Evolutionary conservation across 2,888 invertebrate genomes (phyloP).

Genomic region (Megalurothrips usitatus): DNA sequence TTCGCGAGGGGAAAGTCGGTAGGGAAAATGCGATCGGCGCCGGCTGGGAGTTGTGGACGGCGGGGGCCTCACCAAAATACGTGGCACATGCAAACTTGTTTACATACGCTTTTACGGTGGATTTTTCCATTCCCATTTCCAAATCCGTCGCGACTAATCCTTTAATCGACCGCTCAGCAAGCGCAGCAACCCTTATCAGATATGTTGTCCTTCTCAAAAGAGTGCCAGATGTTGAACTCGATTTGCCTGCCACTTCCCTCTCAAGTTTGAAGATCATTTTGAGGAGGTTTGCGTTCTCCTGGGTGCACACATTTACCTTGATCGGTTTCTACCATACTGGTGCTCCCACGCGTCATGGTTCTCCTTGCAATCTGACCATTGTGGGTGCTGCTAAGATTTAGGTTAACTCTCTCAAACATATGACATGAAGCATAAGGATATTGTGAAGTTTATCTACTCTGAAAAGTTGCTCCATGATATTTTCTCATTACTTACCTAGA

Average conservation of each 20-base stretch:
- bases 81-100: conserved; percentile 46
- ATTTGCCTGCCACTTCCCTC: background rate
- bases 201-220: background rate
- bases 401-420: background rate
- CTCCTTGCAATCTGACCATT: no score
- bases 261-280: no score
- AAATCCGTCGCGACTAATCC: background rate
- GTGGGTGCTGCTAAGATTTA: background rate
- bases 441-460: background rate
- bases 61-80: conserved; percentile 42
- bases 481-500: background rate
- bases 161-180: background rate
- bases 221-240: background rate
- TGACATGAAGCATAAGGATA: background rate
- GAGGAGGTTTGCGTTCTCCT: no score
- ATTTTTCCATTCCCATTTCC: background rate
- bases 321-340: no score
- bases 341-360: no score
- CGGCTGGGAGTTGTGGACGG: conserved; percentile 27
- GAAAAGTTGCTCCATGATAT: background rate
- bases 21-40: background rate
- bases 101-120: conserved; percentile 28
- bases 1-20: background rate
- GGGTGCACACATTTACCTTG: no score
- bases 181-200: no score